These are phyloP conservation scores for Blomia tropicalis DNA, from an alignment of 2,888 invertebrate species.

Conservation along the genomic window DNA sequence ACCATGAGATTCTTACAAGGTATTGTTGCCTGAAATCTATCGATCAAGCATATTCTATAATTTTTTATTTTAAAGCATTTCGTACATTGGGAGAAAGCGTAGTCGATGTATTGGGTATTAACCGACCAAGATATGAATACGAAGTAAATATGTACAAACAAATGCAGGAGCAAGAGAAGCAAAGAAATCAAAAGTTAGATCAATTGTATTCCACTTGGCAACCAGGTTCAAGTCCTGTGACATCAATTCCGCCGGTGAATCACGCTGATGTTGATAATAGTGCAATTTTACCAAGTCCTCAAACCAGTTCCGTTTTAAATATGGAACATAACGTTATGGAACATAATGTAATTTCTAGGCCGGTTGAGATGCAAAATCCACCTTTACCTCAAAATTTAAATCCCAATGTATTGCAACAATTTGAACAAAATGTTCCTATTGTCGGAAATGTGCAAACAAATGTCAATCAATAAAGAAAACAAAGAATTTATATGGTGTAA, in stretches of 20 bases:
- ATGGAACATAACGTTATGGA: background rate
- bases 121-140: background rate
- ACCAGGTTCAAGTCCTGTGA: background rate
- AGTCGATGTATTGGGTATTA: slow-evolving; percentile 2
- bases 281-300: background rate
- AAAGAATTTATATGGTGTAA: no score
- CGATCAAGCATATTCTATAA: background rate
- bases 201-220: slow-evolving; percentile 10
- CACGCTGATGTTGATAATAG: background rate
- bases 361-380: no score
- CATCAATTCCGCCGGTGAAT: background rate
- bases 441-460: no score
- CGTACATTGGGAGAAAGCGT: background rate
- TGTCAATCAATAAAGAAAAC: no score
- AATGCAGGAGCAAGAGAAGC: background rate
- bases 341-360: background rate
- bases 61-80: background rate
- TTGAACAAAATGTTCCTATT: no score
- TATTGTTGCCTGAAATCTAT: background rate
- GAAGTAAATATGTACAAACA: background rate
- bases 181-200: background rate
- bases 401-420: no score
- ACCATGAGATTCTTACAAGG: slow-evolving; percentile 9
- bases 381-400: no score
- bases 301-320: background rate